Conservation (phyloP, 2,888 invertebrate genomes). For the Lasioglossum calceatum region DNA sequence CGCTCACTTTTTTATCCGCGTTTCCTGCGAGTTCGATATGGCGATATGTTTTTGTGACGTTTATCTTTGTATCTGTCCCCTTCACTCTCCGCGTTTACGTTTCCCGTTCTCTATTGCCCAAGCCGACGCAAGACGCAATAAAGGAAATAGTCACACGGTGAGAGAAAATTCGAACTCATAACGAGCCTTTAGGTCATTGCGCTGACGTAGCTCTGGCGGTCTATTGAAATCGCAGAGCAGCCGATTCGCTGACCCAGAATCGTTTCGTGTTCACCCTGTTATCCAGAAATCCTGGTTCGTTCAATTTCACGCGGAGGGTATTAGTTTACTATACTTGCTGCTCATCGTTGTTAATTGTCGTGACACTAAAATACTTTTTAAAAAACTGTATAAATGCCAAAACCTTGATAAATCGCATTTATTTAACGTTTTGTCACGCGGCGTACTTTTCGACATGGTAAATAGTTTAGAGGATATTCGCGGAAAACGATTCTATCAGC, state of each 20-base stretch:
- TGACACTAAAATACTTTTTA: too few relatives aligned
- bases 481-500: too few relatives aligned
- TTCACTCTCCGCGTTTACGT: slow-evolving; percentile 12
- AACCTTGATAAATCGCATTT: too few relatives aligned
- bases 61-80: slow-evolving; percentile 4
- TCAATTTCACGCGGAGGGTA: background rate
- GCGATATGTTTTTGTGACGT: background rate
- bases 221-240: slow-evolving; percentile 9
- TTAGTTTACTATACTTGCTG: background rate
- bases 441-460: too few relatives aligned
- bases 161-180: slow-evolving; percentile 40
- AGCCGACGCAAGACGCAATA: slow-evolving; percentile 26
- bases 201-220: slow-evolving; percentile 15
- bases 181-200: slow-evolving; percentile 29
- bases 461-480: too few relatives aligned
- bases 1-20: background rate
- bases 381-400: too few relatives aligned
- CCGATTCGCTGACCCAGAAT: slow-evolving; percentile 27
- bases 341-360: too few relatives aligned
- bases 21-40: background rate
- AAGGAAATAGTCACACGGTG: slow-evolving; percentile 33
- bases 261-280: background rate
- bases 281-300: background rate
- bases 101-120: slow-evolving; percentile 37
- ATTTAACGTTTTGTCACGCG: too few relatives aligned